These are phyloP conservation scores for Gastrophryne carolinensis DNA, from an alignment of 2,797 vertebrate species.

Conservation along the genomic window DNA sequence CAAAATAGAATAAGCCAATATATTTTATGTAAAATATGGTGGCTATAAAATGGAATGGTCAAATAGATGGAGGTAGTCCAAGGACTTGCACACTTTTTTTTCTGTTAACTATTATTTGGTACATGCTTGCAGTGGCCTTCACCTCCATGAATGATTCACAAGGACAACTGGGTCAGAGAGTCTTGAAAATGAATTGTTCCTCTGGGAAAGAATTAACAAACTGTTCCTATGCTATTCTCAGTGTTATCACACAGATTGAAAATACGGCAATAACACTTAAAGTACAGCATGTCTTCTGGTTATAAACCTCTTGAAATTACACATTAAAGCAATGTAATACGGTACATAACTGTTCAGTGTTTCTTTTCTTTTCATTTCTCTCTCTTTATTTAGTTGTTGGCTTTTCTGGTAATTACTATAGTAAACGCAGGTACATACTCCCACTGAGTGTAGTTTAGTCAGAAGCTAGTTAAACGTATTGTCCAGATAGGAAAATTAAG, in stretches of 20 bases:
- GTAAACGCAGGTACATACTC: too few species aligned
- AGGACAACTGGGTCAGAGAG: conserved; percentile 57
- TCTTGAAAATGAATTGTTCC: conserved; percentile 61
- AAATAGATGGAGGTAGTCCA: conserved; percentile 55
- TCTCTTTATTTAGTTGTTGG: too few species aligned
- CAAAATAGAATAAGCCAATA: neutral
- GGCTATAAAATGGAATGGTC: conserved; percentile 37
- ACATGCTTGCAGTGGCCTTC: conserved; percentile 51
- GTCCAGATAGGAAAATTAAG: too few species aligned
- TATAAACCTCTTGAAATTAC: too few species aligned
- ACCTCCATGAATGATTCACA: conserved; percentile 58
- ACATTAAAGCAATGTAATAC: too few species aligned
- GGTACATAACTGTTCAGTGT: too few species aligned
- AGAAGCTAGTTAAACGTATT: too few species aligned
- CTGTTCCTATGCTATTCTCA: conserved; percentile 58
- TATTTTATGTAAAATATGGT: neutral
- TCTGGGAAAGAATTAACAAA: conserved; percentile 61
- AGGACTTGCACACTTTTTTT: conserved; percentile 49
- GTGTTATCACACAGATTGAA: conserved; percentile 52
- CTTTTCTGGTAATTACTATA: too few species aligned
- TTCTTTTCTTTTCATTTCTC: too few species aligned
- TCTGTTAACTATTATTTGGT: conserved; percentile 53
- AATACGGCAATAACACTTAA: conserved; percentile 2
- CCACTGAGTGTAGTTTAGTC: too few species aligned
- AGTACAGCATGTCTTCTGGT: neutral